Conservation (phyloP, 2,113 vertebrate genomes). For the Calyptommatus sinebrachiatus region DNA sequence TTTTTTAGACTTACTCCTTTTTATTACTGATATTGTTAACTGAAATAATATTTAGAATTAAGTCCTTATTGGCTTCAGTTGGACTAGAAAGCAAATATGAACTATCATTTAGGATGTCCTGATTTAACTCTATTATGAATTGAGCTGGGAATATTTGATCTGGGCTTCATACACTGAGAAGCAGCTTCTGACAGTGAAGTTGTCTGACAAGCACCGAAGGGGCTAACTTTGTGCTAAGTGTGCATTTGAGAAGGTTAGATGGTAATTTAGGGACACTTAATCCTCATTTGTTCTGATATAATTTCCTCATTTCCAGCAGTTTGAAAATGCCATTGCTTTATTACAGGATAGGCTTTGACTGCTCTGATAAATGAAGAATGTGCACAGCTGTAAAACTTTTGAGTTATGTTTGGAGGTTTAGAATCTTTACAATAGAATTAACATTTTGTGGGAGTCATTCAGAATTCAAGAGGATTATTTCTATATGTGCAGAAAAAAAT, state of each 20-base stretch:
- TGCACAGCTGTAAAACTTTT: conserved; percentile 45
- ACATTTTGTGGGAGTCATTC: conserved; percentile 33
- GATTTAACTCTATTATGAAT: conserved; percentile 4
- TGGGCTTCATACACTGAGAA: not conserved
- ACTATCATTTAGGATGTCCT: not conserved
- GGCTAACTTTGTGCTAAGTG: not conserved
- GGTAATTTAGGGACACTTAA: conserved; percentile 3
- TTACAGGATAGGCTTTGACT: conserved; percentile 34
- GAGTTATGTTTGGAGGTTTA: conserved; percentile 43
- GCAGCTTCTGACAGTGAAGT: not conserved
- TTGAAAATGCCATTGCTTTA: conserved; percentile 34
- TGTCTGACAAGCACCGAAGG: not conserved
- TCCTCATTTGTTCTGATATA: conserved; percentile 17
- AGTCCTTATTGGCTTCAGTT: not conserved
- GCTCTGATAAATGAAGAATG: conserved; percentile 22
- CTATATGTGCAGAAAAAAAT: conserved; percentile 2
- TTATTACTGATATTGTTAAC: not conserved
- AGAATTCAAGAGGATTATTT: conserved; percentile 48
- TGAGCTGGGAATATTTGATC: conserved; percentile 3
- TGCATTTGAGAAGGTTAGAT: conserved; percentile 27
- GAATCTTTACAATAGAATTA: conserved; percentile 44
- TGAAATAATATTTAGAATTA: not conserved
- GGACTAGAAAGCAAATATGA: not conserved
- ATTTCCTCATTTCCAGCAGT: conserved; percentile 33
- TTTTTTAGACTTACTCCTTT: not conserved